Evolutionary conservation across 2,113 vertebrate species (phyloP), one percentile per base, ranked within the genome.

Genomic region (Sander vitreus): DNA sequence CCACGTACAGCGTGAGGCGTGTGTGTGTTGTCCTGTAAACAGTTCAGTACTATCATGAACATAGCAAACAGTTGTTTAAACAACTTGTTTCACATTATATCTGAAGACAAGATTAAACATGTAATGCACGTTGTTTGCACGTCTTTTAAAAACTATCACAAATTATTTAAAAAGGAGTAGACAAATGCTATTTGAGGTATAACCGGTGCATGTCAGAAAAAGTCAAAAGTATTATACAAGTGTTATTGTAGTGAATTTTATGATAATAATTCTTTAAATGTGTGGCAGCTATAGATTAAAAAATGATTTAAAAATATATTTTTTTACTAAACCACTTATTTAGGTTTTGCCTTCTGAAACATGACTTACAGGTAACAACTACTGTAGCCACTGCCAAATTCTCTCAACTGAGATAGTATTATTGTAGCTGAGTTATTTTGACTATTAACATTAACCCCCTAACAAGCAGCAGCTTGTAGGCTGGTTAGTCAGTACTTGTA

Each of bases 1-100:
- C 0, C 45, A 85, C 82, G 83, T 48, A 53, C 43, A 21, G 15
- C 4, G 45, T 3, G 48, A 15, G 27, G 43, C 7, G 43, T 14
- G 73, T 55, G 64, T 18, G 57, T 15, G 70, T 76, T 4, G 23
- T n/a, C 9, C 7, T 30, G 30, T 64, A 53, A 76, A 74, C 23
- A 47, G 6, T 60, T 63, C 45, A n/a, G 18, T n/a, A 3, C 9
- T 3, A 43, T 0, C 54, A 27, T 16, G 33, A 33, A 27, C 18
- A 27, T 2, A 25, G 33, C 12, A 43, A 18, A 57, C 36, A 25
- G 3, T 15, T 2, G 2, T 21, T 36, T 53, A 14, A 15, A 9
- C 12, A 1, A 53, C 66, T n/a, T 36, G 11, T 36, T 68, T 7
- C 7, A 4, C 3, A 33, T 65, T 14, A 4, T 6, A 33, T 47